These are phyloP conservation scores for Labeo calbasu DNA, from an alignment of 2,797 vertebrate species.

Conservation along the genomic window DNA sequence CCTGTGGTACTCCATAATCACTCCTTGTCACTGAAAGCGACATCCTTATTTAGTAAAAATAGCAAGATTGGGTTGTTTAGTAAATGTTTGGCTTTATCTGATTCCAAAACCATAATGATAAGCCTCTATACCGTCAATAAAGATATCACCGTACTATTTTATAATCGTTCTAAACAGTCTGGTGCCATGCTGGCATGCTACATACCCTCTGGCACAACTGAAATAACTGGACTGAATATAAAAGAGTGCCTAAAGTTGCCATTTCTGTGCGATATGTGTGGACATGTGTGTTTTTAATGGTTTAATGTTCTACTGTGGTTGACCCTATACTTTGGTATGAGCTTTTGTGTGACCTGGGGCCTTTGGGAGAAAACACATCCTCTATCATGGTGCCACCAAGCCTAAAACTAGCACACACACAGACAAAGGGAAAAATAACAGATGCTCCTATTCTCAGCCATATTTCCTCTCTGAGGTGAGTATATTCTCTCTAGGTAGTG, in stretches of 20 bases:
- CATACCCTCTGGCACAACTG: constrained; percentile 53
- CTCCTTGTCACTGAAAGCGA: neutral
- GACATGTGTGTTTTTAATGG: constrained; percentile 25
- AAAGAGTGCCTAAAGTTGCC: constrained; percentile 63
- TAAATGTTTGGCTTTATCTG: constrained; percentile 57
- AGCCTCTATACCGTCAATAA: constrained; percentile 49
- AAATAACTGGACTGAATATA: constrained; percentile 66
- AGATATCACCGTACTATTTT: constrained; percentile 68
- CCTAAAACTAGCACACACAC: constrained; percentile 42
- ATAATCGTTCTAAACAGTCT: constrained; percentile 67
- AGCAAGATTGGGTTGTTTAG: constrained; percentile 9
- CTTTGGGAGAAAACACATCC: constrained; percentile 50
- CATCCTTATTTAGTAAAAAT: neutral
- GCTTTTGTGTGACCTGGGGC: constrained; percentile 58
- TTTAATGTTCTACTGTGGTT: constrained; percentile 68
- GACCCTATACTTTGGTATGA: constrained; percentile 58
- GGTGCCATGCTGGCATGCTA: constrained; percentile 64
- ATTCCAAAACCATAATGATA: constrained; percentile 63
- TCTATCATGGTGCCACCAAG: constrained; percentile 52
- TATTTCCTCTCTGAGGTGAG: neutral
- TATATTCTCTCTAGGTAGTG: neutral
- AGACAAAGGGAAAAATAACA: neutral
- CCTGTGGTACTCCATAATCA: constrained; percentile 13
- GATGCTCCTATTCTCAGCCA: neutral
- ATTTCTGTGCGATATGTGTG: constrained; percentile 22